Evolutionary conservation across 2,888 invertebrate genomes (phyloP), one percentile per base, ranked within the genome.

Genomic region (Hemistola chrysoprasaria): DNA sequence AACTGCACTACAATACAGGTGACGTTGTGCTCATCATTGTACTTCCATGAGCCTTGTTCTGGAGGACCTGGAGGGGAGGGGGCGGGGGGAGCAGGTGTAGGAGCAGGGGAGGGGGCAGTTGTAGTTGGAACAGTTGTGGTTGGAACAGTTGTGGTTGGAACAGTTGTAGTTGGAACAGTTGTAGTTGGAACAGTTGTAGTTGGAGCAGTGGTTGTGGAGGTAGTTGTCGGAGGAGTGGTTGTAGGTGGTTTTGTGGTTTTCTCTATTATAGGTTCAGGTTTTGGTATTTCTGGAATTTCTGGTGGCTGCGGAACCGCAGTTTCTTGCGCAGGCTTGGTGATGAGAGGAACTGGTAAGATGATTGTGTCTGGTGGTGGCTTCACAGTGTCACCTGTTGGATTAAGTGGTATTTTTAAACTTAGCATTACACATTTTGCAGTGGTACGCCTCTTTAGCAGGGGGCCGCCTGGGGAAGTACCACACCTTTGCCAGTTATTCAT

Each of bases 1-100:
- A 94, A 92, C 72, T 92, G 84, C 4, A 92, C 72, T 31, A 93
- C 64, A 11, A 95, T 90, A 62, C 95, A 95, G 3, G 92, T 91
- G 0, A 82, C 65, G 59, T 92, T 92, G 20, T 22, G 53, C 6
- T 49, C 36, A 25, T 86, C 76, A 0, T 55, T 52, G 41, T 47
- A 75, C 0, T 40, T 26, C 86, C 86, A 87, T 5, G 47, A 64
- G 29, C 82, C 82, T 46, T 71, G 72, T 6, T 72, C 63, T 1
- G 86, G 79, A 0, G 77, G 43, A 0, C 78, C 72, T 0, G 71
- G 26, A 0, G 79, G 79, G 0, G 46, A 59, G 0, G 78, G 68
- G 1, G 76, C 59, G 6, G 71, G 31, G 0, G 79, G 57, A 6
- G 71, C 37, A 22, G 79, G 59, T 23, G 74, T 31, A 6, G 80